phyloP scores from a whole-genome alignment of 1,140 invertebrate genomes.

The Pseudoatta argentina region DNA sequence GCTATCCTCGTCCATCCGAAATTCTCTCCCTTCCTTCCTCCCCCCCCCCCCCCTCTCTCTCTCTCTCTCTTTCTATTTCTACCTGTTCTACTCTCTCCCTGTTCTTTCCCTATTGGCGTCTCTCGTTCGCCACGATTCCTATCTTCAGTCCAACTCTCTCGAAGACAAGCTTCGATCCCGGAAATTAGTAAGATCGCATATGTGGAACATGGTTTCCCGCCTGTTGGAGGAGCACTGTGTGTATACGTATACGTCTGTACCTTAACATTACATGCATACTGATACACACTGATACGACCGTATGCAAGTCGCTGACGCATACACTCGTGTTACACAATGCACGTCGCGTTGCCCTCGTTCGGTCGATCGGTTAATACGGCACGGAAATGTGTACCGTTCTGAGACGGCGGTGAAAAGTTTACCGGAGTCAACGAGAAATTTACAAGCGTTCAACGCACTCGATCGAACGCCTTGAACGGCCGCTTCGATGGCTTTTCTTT shows the following conservation, averaged over 20 bases:
- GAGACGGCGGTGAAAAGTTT: conserved; percentile 47
- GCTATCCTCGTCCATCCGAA: conserved; percentile 20
- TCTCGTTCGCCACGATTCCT: neutral
- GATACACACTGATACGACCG: conserved; percentile 35
- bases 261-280: conserved; percentile 24
- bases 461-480: conserved; percentile 34
- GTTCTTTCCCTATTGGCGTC: neutral
- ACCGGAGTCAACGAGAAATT: conserved; percentile 57
- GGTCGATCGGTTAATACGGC: conserved; percentile 39
- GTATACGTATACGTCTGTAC: neutral
- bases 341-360: neutral
- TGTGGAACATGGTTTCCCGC: conserved; percentile 71
- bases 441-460: conserved; percentile 49
- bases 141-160: neutral
- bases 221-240: conserved; percentile 29
- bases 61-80: neutral
- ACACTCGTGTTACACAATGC: conserved; percentile 35
- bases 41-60: neutral
- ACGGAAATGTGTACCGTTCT: conserved; percentile 29
- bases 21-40: too few relatives aligned
- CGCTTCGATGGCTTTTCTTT: conserved; percentile 36
- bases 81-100: neutral
- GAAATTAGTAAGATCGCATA: conserved; percentile 82
- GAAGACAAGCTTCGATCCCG: conserved; percentile 74
- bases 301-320: conserved; percentile 27